phyloP scores from a whole-genome alignment of 2,113 vertebrate species.

The Pollachius pollachius region DNA sequence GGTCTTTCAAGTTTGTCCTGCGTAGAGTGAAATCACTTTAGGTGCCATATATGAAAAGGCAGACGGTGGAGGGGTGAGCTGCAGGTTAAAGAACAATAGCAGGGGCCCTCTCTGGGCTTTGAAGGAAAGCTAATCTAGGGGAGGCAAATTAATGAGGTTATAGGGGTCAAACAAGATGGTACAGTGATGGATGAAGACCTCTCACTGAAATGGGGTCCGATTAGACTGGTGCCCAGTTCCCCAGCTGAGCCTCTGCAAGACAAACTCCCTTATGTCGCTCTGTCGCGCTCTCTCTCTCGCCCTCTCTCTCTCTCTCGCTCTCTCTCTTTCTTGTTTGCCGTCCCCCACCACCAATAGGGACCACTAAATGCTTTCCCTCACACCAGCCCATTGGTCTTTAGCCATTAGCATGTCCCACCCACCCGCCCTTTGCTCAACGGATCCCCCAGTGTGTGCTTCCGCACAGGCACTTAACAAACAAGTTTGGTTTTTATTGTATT shows the following conservation, averaged over 20 bases:
- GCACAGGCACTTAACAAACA: conserved; percentile 16
- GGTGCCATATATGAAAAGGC: conserved; percentile 9
- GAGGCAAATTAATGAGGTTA: conserved; percentile 70
- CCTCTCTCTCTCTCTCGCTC: not conserved
- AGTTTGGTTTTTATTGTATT: conserved; percentile 36
- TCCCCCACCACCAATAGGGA: conserved; percentile 31
- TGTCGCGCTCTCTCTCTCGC: not conserved
- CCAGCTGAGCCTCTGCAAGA: conserved; percentile 23
- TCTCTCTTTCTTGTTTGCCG: not conserved
- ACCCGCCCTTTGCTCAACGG: not conserved
- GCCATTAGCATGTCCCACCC: conserved; percentile 31
- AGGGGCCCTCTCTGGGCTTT: conserved; percentile 49
- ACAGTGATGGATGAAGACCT: conserved; percentile 61
- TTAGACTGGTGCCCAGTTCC: conserved; percentile 28
- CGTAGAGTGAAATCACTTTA: conserved; percentile 49
- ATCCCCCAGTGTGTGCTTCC: conserved; percentile 13
- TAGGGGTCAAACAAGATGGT: conserved; percentile 38
- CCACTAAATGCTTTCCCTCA: conserved; percentile 61
- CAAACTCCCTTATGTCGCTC: not conserved
- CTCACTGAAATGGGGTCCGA: conserved; percentile 51
- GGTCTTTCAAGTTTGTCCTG: conserved; percentile 33
- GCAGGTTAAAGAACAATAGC: conserved; percentile 50
- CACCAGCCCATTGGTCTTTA: conserved; percentile 47
- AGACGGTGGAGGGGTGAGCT: conserved; percentile 20
- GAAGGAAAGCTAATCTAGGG: conserved; percentile 57